Evolutionary conservation across 2,888 invertebrate genomes (phyloP).

Genomic region (Troides aeacus): DNA sequence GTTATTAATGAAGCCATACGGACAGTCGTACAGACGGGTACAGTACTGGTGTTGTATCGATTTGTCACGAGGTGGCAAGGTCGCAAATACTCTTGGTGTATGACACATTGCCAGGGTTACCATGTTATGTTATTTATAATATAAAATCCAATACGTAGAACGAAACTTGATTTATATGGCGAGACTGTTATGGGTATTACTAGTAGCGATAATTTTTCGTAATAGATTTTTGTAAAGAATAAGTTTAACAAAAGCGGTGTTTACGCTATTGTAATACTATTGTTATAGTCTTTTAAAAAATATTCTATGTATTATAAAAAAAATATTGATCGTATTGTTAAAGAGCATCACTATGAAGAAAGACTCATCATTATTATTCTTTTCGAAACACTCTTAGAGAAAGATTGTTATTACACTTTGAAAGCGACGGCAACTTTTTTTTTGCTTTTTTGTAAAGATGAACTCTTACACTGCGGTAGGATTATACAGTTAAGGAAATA

Average conservation of each 20-base stretch:
- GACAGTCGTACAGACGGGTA: constrained; percentile 13
- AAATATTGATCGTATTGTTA: neutral
- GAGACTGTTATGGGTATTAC: neutral
- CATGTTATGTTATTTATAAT: neutral
- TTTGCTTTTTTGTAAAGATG: neutral
- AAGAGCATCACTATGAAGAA: neutral
- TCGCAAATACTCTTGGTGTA: constrained; percentile 43
- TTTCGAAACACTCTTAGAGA: neutral
- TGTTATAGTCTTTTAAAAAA: neutral
- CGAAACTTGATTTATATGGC: too few relatives aligned
- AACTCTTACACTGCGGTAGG: neutral
- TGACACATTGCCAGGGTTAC: constrained; percentile 24
- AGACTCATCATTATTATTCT: neutral
- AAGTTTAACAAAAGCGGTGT: neutral
- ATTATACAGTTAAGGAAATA: neutral
- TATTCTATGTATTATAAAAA: neutral
- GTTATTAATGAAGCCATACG: constrained; percentile 27
- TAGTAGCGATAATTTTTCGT: neutral
- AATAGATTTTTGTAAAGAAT: neutral
- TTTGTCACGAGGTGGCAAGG: constrained; percentile 55
- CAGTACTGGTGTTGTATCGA: constrained; percentile 51
- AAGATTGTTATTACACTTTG: constrained; percentile 5
- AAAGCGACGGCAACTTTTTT: neutral
- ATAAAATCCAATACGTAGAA: too few relatives aligned
- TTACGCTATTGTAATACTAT: neutral